A percentile compares a stretch with the other conserved stretches of the same genome.
Evolutionary conservation across 2,113 vertebrate genomes (phyloP).

Genomic region (Pituophis catenifer): DNA sequence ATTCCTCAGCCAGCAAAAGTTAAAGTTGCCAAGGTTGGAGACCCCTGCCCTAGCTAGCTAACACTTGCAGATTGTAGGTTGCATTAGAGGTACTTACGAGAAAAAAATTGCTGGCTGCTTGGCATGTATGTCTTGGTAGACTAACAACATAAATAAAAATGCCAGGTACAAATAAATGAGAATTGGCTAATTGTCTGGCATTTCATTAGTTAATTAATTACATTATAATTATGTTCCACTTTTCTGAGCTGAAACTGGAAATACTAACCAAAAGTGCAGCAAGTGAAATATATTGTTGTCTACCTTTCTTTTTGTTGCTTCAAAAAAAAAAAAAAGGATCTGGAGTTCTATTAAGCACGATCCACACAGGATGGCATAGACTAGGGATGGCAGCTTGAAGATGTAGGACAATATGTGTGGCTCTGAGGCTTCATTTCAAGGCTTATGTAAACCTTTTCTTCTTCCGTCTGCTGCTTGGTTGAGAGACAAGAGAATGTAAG

Average conservation of each 20-base stretch:
- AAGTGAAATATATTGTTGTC: background rate
- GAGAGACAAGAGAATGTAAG: background rate
- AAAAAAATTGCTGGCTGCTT: background rate
- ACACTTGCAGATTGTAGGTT: background rate
- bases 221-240: background rate
- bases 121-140: background rate
- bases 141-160: background rate
- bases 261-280: background rate
- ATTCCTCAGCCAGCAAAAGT: too few species aligned
- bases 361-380: background rate
- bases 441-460: background rate
- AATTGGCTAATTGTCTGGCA: background rate
- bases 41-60: background rate
- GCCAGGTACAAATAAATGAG: background rate
- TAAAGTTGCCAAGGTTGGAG: too few species aligned
- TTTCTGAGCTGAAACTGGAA: background rate
- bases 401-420: background rate
- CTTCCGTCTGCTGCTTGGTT: background rate
- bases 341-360: background rate
- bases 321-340: background rate
- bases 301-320: background rate
- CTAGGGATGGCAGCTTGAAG: background rate
- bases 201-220: background rate
- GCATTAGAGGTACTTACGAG: background rate
- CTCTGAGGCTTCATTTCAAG: background rate